A percentile compares a stretch with the other conserved stretches of the same genome.
These are phyloP conservation scores for Orcinus orca DNA, from an alignment of 2,113 vertebrate genomes.

Conservation along the genomic window DNA sequence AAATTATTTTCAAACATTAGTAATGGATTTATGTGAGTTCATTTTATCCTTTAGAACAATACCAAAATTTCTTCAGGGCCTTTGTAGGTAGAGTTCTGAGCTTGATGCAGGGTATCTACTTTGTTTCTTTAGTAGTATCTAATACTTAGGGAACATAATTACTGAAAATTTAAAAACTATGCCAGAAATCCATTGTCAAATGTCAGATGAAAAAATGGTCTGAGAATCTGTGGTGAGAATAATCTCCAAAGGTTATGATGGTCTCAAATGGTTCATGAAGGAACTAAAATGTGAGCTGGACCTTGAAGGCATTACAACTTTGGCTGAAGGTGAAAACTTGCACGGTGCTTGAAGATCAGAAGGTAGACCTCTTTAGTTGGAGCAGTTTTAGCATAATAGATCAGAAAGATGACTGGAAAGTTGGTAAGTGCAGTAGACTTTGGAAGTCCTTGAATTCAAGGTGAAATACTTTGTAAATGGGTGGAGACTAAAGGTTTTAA, in stretches of 20 bases:
- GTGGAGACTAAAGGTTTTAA: background rate
- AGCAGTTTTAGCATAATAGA: background rate
- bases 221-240: background rate
- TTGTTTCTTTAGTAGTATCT: background rate
- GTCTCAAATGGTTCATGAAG: background rate
- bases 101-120: background rate
- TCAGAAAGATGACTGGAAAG: background rate
- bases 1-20: background rate
- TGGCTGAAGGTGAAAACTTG: background rate
- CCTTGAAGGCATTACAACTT: background rate
- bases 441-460: background rate
- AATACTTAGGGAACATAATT: background rate
- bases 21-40: background rate
- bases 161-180: background rate
- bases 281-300: background rate
- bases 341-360: background rate
- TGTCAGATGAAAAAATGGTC: background rate
- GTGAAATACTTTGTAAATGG: background rate
- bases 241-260: background rate
- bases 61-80: background rate
- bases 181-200: background rate
- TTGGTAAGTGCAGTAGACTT: background rate
- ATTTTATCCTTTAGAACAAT: background rate
- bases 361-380: background rate
- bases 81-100: background rate